A percentile compares a stretch with the other conserved stretches of the same genome.
phyloP scores from a whole-genome alignment of 2,113 vertebrate genomes.

The Sterrhoptilus dennistouni region DNA sequence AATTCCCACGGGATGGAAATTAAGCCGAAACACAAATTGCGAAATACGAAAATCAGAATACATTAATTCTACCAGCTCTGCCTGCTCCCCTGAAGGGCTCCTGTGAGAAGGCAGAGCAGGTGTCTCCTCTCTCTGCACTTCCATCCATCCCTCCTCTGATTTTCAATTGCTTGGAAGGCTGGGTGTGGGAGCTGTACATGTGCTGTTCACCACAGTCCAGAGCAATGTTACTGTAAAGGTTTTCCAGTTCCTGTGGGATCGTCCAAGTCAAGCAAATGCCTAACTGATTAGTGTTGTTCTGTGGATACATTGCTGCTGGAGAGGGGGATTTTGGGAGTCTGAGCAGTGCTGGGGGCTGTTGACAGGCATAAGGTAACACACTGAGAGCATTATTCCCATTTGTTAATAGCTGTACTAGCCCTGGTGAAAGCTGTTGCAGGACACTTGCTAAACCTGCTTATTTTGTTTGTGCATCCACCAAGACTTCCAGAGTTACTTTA shows the following conservation, averaged over 20 bases:
- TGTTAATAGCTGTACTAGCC: not conserved
- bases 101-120: not conserved
- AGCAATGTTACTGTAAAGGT: not conserved
- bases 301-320: not conserved
- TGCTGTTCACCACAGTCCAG: rapidly evolving
- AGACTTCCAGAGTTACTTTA: not conserved
- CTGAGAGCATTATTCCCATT: not conserved
- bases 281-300: not conserved
- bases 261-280: not conserved
- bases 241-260: not conserved
- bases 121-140: not conserved
- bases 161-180: rapidly evolving
- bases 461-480: not conserved
- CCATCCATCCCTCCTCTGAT: not conserved
- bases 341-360: not conserved
- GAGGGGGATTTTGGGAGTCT: not conserved
- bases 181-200: not conserved
- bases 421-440: not conserved
- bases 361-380: rapidly evolving
- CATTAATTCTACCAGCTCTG: not conserved
- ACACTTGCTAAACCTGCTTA: not conserved
- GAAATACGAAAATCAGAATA: rapidly evolving
- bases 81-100: not conserved
- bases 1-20: not conserved
- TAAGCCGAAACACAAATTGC: not conserved